A percentile compares a stretch with the other conserved stretches of the same genome.
Evolutionary conservation across 1,140 invertebrate species (phyloP).

Genomic region (Tetraneura akinire): DNA sequence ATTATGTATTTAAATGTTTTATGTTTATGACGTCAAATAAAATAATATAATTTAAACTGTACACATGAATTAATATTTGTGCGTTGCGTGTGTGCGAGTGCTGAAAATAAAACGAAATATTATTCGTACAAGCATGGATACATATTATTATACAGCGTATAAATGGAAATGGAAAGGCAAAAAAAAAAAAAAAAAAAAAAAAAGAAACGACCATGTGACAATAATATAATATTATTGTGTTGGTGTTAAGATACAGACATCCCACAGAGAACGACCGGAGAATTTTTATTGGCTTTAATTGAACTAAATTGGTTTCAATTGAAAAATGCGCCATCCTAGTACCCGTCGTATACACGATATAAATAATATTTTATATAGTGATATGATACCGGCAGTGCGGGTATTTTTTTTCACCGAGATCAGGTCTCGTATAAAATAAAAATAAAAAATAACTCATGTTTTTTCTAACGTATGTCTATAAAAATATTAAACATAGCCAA

Average conservation of each 20-base stretch:
- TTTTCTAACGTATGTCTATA: neutral
- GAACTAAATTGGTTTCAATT: constrained; percentile 46
- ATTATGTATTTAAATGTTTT: too few relatives aligned
- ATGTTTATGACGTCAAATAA: too few relatives aligned
- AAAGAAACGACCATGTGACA: constrained; percentile 3
- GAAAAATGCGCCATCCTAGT: constrained; percentile 10
- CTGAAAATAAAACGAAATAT: too few relatives aligned
- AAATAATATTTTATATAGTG: neutral
- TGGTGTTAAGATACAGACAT: constrained; percentile 23
- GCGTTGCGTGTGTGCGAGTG: too few relatives aligned
- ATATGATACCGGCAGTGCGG: constrained; percentile 46
- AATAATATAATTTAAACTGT: too few relatives aligned
- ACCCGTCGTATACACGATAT: neutral
- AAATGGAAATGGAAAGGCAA: too few relatives aligned
- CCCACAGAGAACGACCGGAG: constrained; percentile 48
- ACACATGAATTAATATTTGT: too few relatives aligned
- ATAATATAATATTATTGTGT: neutral
- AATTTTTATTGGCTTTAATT: constrained; percentile 51
- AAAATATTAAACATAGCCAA: neutral
- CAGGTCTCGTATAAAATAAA: neutral
- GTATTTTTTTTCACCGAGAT: neutral
- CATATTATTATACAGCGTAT: too few relatives aligned
- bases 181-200: neutral
- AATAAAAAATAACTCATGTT: constrained; percentile 14
- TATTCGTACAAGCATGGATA: too few relatives aligned